phyloP scores from a whole-genome alignment of 2,797 vertebrate species.

The Ispidina lecontei region DNA sequence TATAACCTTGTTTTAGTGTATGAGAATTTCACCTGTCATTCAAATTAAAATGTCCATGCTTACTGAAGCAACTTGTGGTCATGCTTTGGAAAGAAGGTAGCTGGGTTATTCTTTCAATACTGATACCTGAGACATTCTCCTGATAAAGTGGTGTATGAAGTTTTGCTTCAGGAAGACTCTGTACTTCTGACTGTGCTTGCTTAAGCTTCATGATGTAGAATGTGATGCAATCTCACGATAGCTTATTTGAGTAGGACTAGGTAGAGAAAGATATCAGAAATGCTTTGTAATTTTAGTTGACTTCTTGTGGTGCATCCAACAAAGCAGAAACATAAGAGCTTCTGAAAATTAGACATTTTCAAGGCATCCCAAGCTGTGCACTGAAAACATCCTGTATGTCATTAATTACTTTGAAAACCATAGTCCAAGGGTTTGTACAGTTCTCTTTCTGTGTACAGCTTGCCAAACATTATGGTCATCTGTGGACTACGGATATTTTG shows the following conservation, averaged over 20 bases:
- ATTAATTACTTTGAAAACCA: neutral
- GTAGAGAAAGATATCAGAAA: neutral
- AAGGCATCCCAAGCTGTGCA: neutral
- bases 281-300: neutral
- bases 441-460: neutral
- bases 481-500: neutral
- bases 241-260: neutral
- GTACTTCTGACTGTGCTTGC: neutral
- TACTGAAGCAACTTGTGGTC: neutral
- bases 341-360: neutral
- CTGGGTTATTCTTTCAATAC: neutral
- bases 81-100: neutral
- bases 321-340: neutral
- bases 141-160: neutral
- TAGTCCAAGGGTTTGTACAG: neutral
- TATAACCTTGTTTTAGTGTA: neutral
- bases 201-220: neutral
- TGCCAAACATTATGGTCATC: neutral
- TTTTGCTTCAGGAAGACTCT: neutral
- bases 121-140: neutral
- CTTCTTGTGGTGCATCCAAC: neutral
- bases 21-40: neutral
- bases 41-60: neutral
- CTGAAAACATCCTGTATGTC: neutral
- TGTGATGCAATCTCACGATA: neutral